These are phyloP conservation scores for Theocolax elegans DNA, from an alignment of 1,140 invertebrate genomes.

Conservation along the genomic window DNA sequence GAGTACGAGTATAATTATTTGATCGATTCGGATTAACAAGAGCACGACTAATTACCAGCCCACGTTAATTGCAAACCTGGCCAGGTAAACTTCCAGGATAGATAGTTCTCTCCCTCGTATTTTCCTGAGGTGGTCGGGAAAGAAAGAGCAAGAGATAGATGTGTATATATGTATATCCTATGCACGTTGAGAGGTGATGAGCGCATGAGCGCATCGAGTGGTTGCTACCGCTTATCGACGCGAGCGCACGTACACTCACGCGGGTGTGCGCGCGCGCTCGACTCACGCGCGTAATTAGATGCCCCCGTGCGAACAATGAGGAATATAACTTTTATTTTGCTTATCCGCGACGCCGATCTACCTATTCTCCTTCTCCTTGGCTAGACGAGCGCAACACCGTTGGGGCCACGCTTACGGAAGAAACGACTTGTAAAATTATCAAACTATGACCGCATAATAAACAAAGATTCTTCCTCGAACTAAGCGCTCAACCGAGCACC, in stretches of 20 bases:
- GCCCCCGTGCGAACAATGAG: constrained; percentile 61
- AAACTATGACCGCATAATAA: constrained; percentile 31
- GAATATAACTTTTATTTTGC: constrained; percentile 64
- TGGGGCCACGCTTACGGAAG: constrained; percentile 1
- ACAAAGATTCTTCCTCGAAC: constrained; percentile 18
- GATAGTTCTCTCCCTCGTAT: neutral
- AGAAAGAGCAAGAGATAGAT: neutral
- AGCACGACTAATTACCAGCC: constrained; percentile 36
- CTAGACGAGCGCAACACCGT: neutral
- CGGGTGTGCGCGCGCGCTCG: constrained; percentile 46
- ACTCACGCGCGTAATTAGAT: constrained; percentile 60
- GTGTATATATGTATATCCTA: no score
- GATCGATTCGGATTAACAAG: constrained; percentile 41
- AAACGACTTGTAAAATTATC: constrained; percentile 41
- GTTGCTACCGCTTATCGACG: constrained; percentile 42
- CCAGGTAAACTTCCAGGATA: constrained; percentile 27
- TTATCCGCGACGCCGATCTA: constrained; percentile 59
- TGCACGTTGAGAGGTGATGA: no score
- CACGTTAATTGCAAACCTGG: constrained; percentile 31
- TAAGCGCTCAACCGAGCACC: neutral
- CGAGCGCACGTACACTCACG: constrained; percentile 34
- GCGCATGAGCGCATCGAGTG: constrained; percentile 13
- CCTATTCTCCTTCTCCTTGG: constrained; percentile 38
- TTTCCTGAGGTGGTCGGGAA: constrained; percentile 1
- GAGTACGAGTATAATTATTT: constrained; percentile 23